Percentiles rank a stretch among this genome's conserved stretches.
Conservation (phyloP, 2,113 vertebrate genomes). For the Capricornis sumatraensis region DNA sequence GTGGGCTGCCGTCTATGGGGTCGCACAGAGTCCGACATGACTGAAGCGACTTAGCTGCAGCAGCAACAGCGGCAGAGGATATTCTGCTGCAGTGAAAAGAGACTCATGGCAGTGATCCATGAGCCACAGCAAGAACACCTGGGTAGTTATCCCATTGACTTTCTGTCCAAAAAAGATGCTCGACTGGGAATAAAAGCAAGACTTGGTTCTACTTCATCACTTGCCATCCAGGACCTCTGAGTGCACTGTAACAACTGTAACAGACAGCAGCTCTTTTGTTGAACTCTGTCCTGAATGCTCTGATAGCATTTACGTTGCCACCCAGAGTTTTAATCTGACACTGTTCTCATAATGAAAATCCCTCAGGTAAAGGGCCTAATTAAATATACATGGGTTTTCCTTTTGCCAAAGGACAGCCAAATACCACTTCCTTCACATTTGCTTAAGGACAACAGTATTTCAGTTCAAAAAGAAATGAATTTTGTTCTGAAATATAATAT, state of each 20-base stretch:
- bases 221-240: background rate
- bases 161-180: background rate
- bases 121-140: background rate
- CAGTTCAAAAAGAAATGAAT: constrained; percentile 32
- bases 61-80: background rate
- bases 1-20: no score
- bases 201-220: background rate
- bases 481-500: constrained; percentile 69
- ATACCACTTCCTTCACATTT: constrained; percentile 61
- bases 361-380: constrained; percentile 54
- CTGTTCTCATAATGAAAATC: constrained; percentile 15
- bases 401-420: constrained; percentile 51
- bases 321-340: constrained; percentile 33
- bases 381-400: constrained; percentile 54
- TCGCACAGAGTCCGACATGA: rapidly evolving
- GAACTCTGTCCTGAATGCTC: background rate
- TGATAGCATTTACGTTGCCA: background rate
- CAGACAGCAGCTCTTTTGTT: background rate
- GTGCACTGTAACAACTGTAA: background rate
- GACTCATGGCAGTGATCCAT: rapidly evolving
- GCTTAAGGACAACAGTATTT: constrained; percentile 59
- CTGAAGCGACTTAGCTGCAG: no score
- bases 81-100: background rate
- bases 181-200: background rate
- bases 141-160: background rate